phyloP scores from a whole-genome alignment of 1,140 invertebrate genomes.

The Trichogramma pretiosum region DNA sequence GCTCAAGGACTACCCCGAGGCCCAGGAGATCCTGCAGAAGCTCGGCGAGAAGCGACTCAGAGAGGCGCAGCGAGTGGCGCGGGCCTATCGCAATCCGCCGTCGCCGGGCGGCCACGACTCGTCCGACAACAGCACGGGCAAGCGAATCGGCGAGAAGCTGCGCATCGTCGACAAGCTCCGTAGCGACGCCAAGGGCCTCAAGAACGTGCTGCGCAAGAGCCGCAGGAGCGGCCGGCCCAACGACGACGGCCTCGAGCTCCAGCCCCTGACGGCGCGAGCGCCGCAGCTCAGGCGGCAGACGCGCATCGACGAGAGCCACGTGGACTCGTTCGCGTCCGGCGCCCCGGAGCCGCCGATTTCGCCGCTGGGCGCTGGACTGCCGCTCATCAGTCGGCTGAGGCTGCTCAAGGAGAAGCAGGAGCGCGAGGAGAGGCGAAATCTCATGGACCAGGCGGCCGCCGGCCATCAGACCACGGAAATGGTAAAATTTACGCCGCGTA shows the following conservation, averaged over 20 bases:
- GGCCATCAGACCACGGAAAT: too few species aligned
- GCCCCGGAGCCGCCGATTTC: conserved; percentile 42
- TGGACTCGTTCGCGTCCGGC: conserved; percentile 8
- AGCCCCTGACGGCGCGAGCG: conserved; percentile 47
- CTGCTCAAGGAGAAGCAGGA: conserved; percentile 79
- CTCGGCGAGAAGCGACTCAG: conserved; percentile 78
- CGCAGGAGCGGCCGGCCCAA: conserved; percentile 45
- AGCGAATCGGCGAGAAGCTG: conserved; percentile 73
- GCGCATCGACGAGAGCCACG: conserved; percentile 34
- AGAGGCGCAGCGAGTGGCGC: conserved; percentile 53
- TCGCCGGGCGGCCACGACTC: conserved; percentile 45
- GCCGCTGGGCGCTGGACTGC: conserved; percentile 72
- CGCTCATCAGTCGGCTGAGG: conserved; percentile 65
- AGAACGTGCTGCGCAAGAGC: conserved; percentile 57
- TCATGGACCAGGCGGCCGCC: conserved; percentile 45
- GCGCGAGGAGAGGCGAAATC: conserved; percentile 49
- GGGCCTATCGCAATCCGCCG: conserved; percentile 18
- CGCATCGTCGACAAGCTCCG: conserved; percentile 72
- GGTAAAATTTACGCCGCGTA: too few species aligned
- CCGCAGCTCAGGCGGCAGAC: conserved; percentile 37
- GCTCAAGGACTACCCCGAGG: conserved; percentile 95
- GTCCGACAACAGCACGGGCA: conserved; percentile 58
- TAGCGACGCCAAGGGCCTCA: conserved; percentile 71
- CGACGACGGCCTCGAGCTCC: conserved; percentile 44
- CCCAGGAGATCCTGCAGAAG: conserved; percentile 84